Base-by-base conservation (phyloP, 2,113 vertebrate species). In the Stegostoma tigrinum region DNA sequence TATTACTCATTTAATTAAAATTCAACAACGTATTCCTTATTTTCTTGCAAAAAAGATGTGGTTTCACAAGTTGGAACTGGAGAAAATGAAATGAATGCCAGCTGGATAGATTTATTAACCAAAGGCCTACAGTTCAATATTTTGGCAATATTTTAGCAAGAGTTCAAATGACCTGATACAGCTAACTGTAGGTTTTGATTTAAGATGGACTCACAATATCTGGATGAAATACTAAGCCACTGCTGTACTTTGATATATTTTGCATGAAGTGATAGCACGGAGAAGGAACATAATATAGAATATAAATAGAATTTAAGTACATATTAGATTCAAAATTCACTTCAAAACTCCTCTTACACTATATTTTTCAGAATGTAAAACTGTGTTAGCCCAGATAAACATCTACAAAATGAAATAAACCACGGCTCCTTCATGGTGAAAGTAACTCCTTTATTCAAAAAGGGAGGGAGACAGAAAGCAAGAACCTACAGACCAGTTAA, bases 311-410 rank as follows among this genome's bases (percentile, higher is more conserved):
- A 66, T 91, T 30, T 91, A 91, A 66, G 64, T 55, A 66, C 55
- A 91, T 66, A 91, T n/a, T 66, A 91, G 34, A 66, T 64, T 91
- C 89, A 91, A 80, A 90, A 90, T 55, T 34, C 52, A 90, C 55
- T 64, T 64, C 52, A 64, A 91, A 91, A 34, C 30, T 61, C 66
- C 30, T 38, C 55, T 66, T 38, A 27, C 86, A 61, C 55, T 90
- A 90, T 61, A 61, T 55, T 61, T 34, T 61, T 30, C 87, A 45
- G 68, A 70, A 80, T 10, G 0, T 80, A 38, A 17, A 38, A 52
- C 27, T 15, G 61, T 15, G 52, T 89, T 55, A 89, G 34, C 52
- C 27, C 89, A 91, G 89, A 91, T 61, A 91, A 66, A 34, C 6
- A 34, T 91, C 55, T 64, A 91, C 30, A 91, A 91, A 91, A 48